Evolutionary conservation across 2,797 vertebrate genomes (phyloP).

Genomic region (Thaleichthys pacificus): DNA sequence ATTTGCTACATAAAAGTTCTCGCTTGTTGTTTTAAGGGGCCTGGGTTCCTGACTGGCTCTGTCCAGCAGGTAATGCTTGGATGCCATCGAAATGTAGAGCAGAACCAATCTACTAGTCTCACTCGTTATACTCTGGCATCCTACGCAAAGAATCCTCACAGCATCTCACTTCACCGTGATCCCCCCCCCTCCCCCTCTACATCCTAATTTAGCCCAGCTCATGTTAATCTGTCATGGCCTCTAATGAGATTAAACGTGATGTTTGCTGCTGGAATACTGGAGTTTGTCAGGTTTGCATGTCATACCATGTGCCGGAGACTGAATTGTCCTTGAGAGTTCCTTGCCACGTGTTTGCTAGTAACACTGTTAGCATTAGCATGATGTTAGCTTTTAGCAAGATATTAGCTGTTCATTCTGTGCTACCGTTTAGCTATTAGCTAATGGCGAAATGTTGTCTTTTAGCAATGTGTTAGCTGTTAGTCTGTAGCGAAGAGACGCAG

Average conservation of each 20-base stretch:
- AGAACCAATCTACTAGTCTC: constrained; percentile 15
- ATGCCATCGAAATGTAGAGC: constrained; percentile 13
- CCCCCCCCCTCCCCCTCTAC: not conserved
- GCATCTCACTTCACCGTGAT: not conserved
- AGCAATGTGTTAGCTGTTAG: not conserved
- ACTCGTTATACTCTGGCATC: not conserved
- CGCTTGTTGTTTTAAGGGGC: too few relatives aligned
- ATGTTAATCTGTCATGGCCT: not conserved
- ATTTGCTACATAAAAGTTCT: too few relatives aligned
- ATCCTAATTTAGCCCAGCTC: not conserved
- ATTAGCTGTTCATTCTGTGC: not conserved
- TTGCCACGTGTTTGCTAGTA: not conserved
- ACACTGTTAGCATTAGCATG: not conserved
- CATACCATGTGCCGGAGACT: not conserved
- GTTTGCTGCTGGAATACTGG: not conserved
- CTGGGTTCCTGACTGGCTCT: too few relatives aligned
- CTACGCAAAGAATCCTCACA: not conserved
- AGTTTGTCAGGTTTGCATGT: constrained; percentile 5
- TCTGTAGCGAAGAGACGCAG: not conserved
- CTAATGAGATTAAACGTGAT: constrained; percentile 6
- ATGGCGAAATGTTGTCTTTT: not conserved
- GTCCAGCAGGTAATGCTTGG: too few relatives aligned
- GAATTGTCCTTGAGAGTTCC: not conserved
- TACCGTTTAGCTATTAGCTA: not conserved
- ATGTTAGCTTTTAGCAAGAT: not conserved